Conservation (phyloP, 1,140 invertebrate species). For the Dinoponera quadriceps region DNA sequence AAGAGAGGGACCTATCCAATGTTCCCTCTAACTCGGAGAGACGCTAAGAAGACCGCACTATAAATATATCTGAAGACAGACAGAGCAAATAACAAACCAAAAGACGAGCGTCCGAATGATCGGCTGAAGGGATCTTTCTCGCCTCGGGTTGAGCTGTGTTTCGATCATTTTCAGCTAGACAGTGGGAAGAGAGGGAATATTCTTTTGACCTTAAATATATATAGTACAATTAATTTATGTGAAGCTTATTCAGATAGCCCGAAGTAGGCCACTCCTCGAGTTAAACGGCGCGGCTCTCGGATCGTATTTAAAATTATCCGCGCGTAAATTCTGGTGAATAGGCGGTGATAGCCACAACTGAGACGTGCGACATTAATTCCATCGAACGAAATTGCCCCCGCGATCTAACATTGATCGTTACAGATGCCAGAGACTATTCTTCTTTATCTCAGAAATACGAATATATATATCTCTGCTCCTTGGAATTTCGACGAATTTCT, state of each 20-base stretch:
- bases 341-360: slow-evolving; percentile 15
- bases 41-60: slow-evolving; percentile 72
- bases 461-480: too few species aligned
- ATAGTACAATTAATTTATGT: slow-evolving; percentile 15
- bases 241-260: neutral
- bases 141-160: slow-evolving; percentile 68
- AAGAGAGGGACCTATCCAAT: slow-evolving; percentile 47
- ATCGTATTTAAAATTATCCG: slow-evolving; percentile 46
- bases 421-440: neutral
- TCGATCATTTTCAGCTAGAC: neutral
- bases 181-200: neutral
- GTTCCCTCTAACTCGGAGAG: slow-evolving; percentile 61
- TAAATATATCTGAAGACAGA: slow-evolving; percentile 80
- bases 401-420: slow-evolving; percentile 23
- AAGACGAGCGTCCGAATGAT: slow-evolving; percentile 78
- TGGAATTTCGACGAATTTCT: too few species aligned
- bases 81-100: slow-evolving; percentile 75
- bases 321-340: slow-evolving; percentile 44
- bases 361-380: neutral
- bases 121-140: slow-evolving; percentile 77
- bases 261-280: slow-evolving; percentile 26
- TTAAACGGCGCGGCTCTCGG: neutral
- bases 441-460: neutral
- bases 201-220: neutral
- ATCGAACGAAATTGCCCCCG: slow-evolving; percentile 24